These are phyloP conservation scores for Enteromius mattozi DNA, from an alignment of 2,797 vertebrate genomes.

Conservation along the genomic window DNA sequence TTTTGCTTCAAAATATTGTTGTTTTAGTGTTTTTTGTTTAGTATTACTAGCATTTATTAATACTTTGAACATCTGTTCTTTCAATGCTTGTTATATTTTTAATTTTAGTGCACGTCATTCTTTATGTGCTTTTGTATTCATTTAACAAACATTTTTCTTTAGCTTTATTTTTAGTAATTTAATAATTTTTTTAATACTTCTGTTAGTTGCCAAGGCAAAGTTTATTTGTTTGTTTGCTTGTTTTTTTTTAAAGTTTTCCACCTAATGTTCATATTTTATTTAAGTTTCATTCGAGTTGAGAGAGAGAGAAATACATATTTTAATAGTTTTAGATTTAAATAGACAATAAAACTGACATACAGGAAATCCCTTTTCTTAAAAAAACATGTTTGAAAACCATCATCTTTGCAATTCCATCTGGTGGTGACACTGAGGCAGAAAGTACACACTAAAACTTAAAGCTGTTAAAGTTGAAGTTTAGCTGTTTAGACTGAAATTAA, in stretches of 20 bases:
- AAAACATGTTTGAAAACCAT: slow-evolving; percentile 9
- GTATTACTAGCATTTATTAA: not conserved
- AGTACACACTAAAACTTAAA: not conserved
- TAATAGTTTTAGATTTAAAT: not conserved
- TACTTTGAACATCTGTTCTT: not conserved
- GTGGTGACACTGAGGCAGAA: not conserved
- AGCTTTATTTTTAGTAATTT: not conserved
- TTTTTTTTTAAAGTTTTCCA: not conserved
- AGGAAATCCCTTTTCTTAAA: not conserved
- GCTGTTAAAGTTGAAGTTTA: not conserved
- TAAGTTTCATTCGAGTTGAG: not conserved
- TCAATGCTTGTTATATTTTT: not conserved
- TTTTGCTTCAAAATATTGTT: not conserved
- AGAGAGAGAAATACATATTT: not conserved
- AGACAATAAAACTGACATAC: not conserved
- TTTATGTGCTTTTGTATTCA: not conserved
- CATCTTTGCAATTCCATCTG: too few relatives aligned
- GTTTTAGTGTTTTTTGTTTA: not conserved
- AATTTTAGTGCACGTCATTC: not conserved
- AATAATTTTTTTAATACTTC: not conserved
- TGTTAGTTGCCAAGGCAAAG: not conserved
- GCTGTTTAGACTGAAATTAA: not conserved
- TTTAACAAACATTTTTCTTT: not conserved
- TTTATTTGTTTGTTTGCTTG: not conserved
- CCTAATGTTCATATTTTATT: not conserved